phyloP scores from a whole-genome alignment of 1,140 invertebrate genomes.

The Argopecten irradians region DNA sequence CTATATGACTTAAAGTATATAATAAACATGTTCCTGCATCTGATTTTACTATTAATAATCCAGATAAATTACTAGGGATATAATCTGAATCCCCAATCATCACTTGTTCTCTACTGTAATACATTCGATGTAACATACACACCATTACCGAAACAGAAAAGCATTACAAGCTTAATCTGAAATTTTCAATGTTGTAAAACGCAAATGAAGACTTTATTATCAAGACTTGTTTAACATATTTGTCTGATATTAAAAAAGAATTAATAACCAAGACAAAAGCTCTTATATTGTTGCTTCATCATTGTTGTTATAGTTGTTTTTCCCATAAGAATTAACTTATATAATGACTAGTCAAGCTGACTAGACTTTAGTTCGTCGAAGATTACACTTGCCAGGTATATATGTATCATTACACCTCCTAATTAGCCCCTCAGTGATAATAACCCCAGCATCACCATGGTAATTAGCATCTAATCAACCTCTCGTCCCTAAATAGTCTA shows the following conservation, averaged over 20 bases:
- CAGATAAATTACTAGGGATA: too few species aligned
- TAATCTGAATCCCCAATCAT: too few species aligned
- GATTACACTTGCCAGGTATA: neutral
- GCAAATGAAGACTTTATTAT: neutral
- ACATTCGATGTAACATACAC: neutral
- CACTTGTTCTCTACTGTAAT: neutral
- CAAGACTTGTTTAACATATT: neutral
- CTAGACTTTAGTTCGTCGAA: neutral
- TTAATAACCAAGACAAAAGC: too few species aligned
- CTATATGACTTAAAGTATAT: too few species aligned
- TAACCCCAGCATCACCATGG: neutral
- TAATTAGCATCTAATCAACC: neutral
- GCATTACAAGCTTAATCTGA: neutral
- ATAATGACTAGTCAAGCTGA: neutral
- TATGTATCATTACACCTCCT: constrained; percentile 1
- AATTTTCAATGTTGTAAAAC: neutral
- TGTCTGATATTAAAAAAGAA: too few species aligned
- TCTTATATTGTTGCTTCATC: neutral
- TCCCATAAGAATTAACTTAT: neutral
- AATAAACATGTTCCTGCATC: too few species aligned
- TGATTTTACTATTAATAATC: too few species aligned
- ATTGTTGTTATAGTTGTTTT: neutral
- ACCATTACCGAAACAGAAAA: neutral
- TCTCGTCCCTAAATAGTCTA: neutral
- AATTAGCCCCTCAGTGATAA: neutral